A percentile compares a stretch with the other conserved stretches of the same genome.
Conservation (phyloP, 2,113 vertebrate genomes). For the Paratilapia polleni region DNA sequence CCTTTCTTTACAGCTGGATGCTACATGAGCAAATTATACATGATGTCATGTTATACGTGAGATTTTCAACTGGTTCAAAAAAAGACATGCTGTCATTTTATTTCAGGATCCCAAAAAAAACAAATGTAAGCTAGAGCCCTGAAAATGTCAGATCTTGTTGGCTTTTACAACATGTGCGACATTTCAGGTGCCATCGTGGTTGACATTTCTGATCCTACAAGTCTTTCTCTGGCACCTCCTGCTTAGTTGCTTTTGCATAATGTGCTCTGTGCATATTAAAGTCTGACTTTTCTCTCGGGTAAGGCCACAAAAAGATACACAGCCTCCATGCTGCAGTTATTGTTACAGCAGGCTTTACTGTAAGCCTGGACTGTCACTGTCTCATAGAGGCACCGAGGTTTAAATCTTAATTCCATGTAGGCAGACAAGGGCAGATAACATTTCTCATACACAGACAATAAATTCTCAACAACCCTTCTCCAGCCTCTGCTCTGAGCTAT, state of each 20-base stretch:
- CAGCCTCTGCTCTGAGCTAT: not conserved
- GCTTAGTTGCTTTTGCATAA: not conserved
- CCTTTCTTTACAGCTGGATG: not conserved
- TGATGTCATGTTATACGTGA: not conserved
- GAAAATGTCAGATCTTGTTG: not conserved
- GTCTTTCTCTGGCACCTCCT: not conserved
- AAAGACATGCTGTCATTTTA: not conserved
- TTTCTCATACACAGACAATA: slow-evolving; percentile 16
- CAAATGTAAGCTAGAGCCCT: not conserved
- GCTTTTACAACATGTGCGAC: not conserved
- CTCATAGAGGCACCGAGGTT: slow-evolving; percentile 11
- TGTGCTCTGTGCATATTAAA: not conserved
- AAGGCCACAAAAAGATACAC: not conserved
- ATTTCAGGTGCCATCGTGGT: not conserved
- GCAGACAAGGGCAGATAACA: not conserved
- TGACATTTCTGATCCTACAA: not conserved
- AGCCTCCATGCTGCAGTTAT: not conserved
- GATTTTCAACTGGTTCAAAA: not conserved
- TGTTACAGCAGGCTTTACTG: not conserved
- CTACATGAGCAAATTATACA: not conserved
- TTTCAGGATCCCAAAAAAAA: not conserved
- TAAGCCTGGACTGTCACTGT: not conserved
- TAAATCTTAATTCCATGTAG: slow-evolving; percentile 7
- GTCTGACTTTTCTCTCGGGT: not conserved
- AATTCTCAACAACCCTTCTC: not conserved